phyloP scores from a whole-genome alignment of 2,888 invertebrate genomes.

The Catocala fraxini region DNA sequence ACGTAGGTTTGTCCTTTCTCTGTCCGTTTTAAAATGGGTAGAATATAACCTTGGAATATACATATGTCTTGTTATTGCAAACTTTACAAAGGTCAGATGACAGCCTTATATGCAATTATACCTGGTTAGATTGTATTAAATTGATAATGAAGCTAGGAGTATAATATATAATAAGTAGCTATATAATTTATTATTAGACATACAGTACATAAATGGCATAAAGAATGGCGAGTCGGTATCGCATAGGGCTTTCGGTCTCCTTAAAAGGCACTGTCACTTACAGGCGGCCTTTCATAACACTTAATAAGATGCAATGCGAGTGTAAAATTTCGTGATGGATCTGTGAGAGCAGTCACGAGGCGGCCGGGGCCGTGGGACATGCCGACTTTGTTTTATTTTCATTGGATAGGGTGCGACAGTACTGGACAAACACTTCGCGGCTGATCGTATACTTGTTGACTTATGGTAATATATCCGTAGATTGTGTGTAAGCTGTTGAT shows the following conservation, averaged over 20 bases:
- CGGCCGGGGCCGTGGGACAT: slow-evolving; percentile 75
- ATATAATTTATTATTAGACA: slow-evolving; percentile 27
- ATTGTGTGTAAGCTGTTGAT: too few relatives aligned
- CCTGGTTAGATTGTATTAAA: too few relatives aligned
- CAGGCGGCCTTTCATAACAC: slow-evolving; percentile 80
- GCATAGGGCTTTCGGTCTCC: slow-evolving; percentile 64
- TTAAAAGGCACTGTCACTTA: slow-evolving; percentile 80
- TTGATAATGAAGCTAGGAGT: too few relatives aligned
- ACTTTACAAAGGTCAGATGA: too few relatives aligned
- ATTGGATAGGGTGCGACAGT: slow-evolving; percentile 46
- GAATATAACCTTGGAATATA: too few relatives aligned
- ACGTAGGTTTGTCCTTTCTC: too few relatives aligned
- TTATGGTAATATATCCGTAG: too few relatives aligned
- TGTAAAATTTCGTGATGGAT: slow-evolving; percentile 83
- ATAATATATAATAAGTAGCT: background rate
- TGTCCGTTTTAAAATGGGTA: too few relatives aligned
- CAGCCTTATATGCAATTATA: too few relatives aligned
- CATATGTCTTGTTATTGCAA: too few relatives aligned
- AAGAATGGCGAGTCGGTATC: slow-evolving; percentile 44
- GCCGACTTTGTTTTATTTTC: slow-evolving; percentile 74
- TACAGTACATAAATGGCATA: slow-evolving; percentile 41
- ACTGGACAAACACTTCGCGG: slow-evolving; percentile 3
- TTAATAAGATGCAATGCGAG: slow-evolving; percentile 80
- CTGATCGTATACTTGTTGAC: background rate
- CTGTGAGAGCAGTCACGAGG: slow-evolving; percentile 81